These are phyloP conservation scores for Lindbergichthys nudifrons DNA, from an alignment of 2,797 vertebrate species.

Conservation along the genomic window DNA sequence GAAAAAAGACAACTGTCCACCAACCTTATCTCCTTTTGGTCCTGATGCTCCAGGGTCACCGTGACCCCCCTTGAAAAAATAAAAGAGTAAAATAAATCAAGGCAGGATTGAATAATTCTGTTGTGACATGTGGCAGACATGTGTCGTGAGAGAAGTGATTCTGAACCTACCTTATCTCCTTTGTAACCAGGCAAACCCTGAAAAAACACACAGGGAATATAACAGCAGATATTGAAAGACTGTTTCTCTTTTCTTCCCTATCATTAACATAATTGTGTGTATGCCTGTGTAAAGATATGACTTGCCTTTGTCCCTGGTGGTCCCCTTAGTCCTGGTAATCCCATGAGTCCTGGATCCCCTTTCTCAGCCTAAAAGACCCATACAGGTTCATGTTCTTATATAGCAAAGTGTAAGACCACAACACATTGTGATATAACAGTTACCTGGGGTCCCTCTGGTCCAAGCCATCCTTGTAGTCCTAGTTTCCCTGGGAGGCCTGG, in stretches of 20 bases:
- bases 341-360: constrained; percentile 87
- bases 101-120: not conserved
- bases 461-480: constrained; percentile 89
- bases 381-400: not conserved
- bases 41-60: constrained; percentile 79
- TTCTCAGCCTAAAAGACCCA: constrained; percentile 71
- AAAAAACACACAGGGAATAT: constrained; percentile 7
- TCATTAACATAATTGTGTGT: not conserved
- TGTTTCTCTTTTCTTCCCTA: not conserved
- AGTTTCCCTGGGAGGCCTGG: constrained; percentile 92
- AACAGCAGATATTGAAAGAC: not conserved
- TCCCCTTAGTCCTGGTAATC: constrained; percentile 92
- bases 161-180: constrained; percentile 73
- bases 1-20: constrained; percentile 9
- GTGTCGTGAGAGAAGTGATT: not conserved
- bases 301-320: constrained; percentile 91
- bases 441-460: constrained; percentile 89
- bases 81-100: not conserved
- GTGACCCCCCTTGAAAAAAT: constrained; percentile 62
- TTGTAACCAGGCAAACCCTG: constrained; percentile 80
- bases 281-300: constrained; percentile 8
- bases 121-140: not conserved
- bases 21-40: constrained; percentile 86
- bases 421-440: constrained; percentile 4
- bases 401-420: not conserved